phyloP scores from a whole-genome alignment of 2,113 vertebrate species.

The Otis tarda region DNA sequence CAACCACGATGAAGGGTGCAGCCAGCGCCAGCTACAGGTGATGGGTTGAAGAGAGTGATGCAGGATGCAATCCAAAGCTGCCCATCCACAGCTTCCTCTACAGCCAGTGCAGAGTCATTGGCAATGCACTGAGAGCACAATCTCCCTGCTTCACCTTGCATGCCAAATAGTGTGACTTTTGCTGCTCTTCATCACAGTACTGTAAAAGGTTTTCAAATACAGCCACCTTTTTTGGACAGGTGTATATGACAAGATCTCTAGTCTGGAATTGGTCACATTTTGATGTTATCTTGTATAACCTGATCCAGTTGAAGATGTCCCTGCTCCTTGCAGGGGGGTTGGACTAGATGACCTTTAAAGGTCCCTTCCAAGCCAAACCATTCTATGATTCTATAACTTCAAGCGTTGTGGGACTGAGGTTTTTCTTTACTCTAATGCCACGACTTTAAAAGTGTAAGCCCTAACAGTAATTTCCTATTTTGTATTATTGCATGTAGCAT shows the following conservation, averaged over 20 bases:
- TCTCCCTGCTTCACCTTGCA: background rate
- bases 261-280: background rate
- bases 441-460: background rate
- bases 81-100: background rate
- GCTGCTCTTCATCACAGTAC: background rate
- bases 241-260: background rate
- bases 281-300: background rate
- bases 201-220: background rate
- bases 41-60: no score
- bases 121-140: background rate
- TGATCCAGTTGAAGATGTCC: no score
- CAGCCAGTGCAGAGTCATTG: no score
- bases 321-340: no score
- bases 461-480: background rate
- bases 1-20: background rate
- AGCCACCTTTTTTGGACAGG: background rate
- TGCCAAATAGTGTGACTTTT: background rate
- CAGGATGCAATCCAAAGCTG: background rate
- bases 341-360: no score
- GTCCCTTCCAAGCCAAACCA: no score
- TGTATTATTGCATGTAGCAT: accelerated
- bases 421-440: background rate
- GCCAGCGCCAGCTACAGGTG: background rate
- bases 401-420: background rate
- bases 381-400: background rate